Evolutionary conservation across 2,113 vertebrate genomes (phyloP), one percentile per base, ranked within the genome.

Genomic region (Formicarius rufipectus): DNA sequence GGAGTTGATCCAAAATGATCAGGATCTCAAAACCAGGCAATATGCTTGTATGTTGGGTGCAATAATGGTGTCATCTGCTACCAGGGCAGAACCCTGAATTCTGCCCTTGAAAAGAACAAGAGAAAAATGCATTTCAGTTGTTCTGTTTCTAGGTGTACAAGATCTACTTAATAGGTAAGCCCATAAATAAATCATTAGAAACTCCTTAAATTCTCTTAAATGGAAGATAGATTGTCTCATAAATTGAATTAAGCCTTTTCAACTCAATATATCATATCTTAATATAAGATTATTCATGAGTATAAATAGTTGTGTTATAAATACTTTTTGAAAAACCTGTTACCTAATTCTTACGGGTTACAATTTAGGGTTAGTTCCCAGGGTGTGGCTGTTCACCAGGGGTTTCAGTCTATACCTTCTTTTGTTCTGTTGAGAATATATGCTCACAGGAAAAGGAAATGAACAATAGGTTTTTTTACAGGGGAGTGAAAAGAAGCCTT

Each of bases 391-490:
- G 15, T 77, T 91, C 62, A 45, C 16, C 25, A 45, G 7, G 6
- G 9, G 6, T 42, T 64, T 79, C 12, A 17, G 18, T 77, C 19
- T 14, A 10, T 3, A 49, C 28, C 27, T 31, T 66, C 52, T 76
- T 33, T 50, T 84, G 12, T 87, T 84, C 15, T 74, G 31, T 49
- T 75, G 73, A 90, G 86, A 93, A 67, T 7, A 8, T 39, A 25
- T 7, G 7, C 73, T 44, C 28, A 78, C 95, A 78, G 71, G 45
- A 89, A 95, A 96, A 89, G 89, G 76, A 92, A 91, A 84, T 72
- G n/a, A 82, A 28, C 39, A 86, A 44, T 67, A 59, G 45, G n/a
- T n/a, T 39, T 85, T 39, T 75, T 92, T 18, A 14, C 35, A 58
- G 28, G 19, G 30, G 28, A 78, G 6, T 49, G 35, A 63, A 76